phyloP scores from a whole-genome alignment of 2,888 invertebrate genomes.

The Macrosiphum euphorbiae region DNA sequence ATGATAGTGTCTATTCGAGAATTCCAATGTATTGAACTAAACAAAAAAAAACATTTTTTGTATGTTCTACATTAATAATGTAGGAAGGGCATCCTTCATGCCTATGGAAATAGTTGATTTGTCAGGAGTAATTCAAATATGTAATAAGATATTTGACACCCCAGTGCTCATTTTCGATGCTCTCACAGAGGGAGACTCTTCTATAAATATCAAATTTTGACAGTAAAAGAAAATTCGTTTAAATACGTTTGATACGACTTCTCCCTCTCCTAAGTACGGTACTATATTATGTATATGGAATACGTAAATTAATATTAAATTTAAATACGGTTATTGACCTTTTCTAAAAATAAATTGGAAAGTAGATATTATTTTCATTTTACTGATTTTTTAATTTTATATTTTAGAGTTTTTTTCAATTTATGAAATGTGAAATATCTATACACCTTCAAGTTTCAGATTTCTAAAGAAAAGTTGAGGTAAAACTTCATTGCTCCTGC shows the following conservation, averaged over 20 bases:
- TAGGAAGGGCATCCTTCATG: background rate
- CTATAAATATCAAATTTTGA: background rate
- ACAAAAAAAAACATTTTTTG: background rate
- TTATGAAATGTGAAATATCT: background rate
- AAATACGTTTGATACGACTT: background rate
- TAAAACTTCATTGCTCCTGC: background rate
- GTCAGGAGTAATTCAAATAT: background rate
- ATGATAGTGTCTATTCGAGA: conserved; percentile 74
- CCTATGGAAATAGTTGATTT: background rate
- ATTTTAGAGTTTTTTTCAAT: background rate
- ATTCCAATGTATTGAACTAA: conserved; percentile 71
- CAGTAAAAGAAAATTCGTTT: background rate
- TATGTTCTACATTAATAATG: background rate
- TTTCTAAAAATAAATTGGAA: background rate
- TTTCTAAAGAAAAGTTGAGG: background rate
- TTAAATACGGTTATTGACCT: background rate
- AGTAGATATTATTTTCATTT: background rate
- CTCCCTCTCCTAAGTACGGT: background rate
- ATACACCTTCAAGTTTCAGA: background rate
- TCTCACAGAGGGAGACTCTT: background rate
- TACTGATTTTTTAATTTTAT: background rate
- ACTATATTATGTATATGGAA: background rate
- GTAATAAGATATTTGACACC: background rate
- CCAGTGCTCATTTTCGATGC: background rate
- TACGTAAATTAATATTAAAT: background rate